These are phyloP conservation scores for Anabas testudineus DNA, from an alignment of 2,797 vertebrate species.

Conservation along the genomic window DNA sequence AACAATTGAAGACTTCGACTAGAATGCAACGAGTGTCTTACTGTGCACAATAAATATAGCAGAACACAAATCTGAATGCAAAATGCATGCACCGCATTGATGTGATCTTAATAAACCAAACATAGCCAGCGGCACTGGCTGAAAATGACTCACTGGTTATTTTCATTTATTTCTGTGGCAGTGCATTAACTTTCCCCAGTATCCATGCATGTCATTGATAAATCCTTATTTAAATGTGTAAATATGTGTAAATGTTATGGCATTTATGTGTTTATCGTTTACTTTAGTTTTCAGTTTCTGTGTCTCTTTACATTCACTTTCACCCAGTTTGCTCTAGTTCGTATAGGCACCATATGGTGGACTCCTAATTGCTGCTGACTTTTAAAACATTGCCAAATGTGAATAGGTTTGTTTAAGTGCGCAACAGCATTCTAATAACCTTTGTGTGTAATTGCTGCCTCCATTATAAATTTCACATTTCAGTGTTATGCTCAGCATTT, in stretches of 20 bases:
- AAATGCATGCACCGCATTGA: neutral
- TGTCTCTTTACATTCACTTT: neutral
- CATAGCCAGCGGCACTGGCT: neutral
- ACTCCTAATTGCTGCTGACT: slow-evolving; percentile 18
- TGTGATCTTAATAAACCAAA: slow-evolving; percentile 4
- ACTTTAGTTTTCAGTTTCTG: neutral
- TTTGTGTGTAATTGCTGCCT: slow-evolving; percentile 3
- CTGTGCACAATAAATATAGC: neutral
- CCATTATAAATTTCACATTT: neutral
- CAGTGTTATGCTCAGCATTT: neutral
- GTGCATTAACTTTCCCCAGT: neutral
- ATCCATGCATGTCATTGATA: neutral
- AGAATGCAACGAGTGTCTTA: neutral
- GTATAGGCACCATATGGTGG: slow-evolving; percentile 30
- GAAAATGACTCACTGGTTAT: neutral
- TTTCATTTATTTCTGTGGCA: neutral
- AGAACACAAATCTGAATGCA: neutral
- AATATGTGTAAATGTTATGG: neutral
- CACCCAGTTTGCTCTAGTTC: slow-evolving; percentile 7
- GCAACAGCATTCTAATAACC: slow-evolving; percentile 35
- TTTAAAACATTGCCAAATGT: slow-evolving; percentile 28
- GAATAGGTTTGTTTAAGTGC: slow-evolving; percentile 10
- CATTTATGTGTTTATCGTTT: neutral
- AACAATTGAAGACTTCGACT: neutral
- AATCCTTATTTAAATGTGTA: neutral